Evolutionary conservation across 2,888 invertebrate species (phyloP), one percentile per base, ranked within the genome.

Genomic region (Fabriciana adippe): DNA sequence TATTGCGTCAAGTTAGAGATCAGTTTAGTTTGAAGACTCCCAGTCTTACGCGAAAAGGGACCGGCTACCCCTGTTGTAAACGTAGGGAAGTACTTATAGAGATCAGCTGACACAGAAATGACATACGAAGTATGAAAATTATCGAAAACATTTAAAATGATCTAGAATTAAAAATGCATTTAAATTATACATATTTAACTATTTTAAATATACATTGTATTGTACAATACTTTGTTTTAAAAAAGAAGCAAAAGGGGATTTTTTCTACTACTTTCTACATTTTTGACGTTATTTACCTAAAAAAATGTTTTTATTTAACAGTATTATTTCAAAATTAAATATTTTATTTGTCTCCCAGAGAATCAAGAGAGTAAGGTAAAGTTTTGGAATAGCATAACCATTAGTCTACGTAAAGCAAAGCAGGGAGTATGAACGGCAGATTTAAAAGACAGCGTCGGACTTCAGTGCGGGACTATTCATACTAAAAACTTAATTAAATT

Each of bases 31-130:
- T 76, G 74, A 4, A 26, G 6, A 14, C 3, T 4, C 11, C 67
- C 14, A 81, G 81, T 88, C 85, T 87, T 87, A 83, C 81, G 76
- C 83, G 83, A 79, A 81, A 83, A 86, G 88, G 89, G 88, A 81
- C 78, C 76, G 79, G 79, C 77, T 83, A 88, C 87, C 91, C 89
- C 88, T 81, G 86, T 87, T 87, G 88, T 88, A 89, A 90, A 89
- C 87, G 87, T 80, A 75, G 87, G 81, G 79, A 82, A 82, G 82
- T 89, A 83, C 87, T 79, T 80, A 75, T 78, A 74, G 77, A 88
- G 89, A 89, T 70, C 76, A 85, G 66, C 64, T 35, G 67, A 60
- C 59, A 62, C 50, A 71, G 69, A 71, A 55, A 21, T 15, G 55
- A 15, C 47, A 13, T 16, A 51, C 13, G 16, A 18, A 35, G 15